Base-by-base conservation (phyloP, 53 echinoderm and acorn worm genomes). In the Antedon mediterranea region DNA sequence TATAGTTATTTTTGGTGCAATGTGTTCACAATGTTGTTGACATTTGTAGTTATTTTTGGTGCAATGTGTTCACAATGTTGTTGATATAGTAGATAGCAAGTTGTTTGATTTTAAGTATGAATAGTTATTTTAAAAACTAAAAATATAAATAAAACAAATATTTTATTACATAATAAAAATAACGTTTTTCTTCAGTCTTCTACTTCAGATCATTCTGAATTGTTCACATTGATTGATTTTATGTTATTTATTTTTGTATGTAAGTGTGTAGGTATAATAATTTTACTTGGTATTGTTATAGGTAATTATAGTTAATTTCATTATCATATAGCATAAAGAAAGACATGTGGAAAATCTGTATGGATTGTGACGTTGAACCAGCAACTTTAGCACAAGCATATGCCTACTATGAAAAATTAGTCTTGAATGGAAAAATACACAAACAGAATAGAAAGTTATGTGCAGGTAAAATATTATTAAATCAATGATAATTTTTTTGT, bases 391-490 rank as follows among this genome's bases (percentile, higher is more conserved):
- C 92, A 26, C 86, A 82, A 32, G 86, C 86, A 77, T 93, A 93
- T 34, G 92, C 88, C 43, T 86, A 88, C 79, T 93, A 78, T 86
- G 98, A 98, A 82, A 98, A 98, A 79, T 78, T 98, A 32, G 92
- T 90, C 13, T 85, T 98, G 27, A 77, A 86, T 44, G 88, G 88
- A 30, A 98, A 98, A 81, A 84, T 98, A 71, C 90, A 90, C 44
- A 98, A 98, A 74, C 90, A 90, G 30, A 98, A 98, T 74, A 86
- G 98, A 34, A 98, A 98, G 33, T 85, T 93, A 0, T 90, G 90
- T 82, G 90, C 98, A 81, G 97, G n/a, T 91, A 91, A 77, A 75
- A 84, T n/a, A 75, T 30, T 18, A n/a, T 32, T 44, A 18, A 44
- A 18, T 15, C 26, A 18, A 15, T 44, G 70, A 15, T 15, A 44